Evolutionary conservation across 2,113 vertebrate genomes (phyloP), one percentile per base, ranked within the genome.

Genomic region (Blennius ocellaris): DNA sequence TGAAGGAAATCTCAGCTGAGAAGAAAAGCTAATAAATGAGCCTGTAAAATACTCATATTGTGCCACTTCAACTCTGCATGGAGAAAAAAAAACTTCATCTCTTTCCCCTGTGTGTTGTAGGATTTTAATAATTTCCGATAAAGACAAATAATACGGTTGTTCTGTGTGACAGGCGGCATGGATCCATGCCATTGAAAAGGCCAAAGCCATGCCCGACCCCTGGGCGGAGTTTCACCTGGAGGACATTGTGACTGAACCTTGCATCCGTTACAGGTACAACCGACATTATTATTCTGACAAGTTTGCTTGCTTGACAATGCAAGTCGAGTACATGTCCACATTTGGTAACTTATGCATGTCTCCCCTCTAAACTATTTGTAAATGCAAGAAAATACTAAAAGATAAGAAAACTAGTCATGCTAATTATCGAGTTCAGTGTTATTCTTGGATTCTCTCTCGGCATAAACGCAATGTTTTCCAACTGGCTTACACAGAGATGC

Each of bases 211-310:
- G 96, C 97, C 98, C 0, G 98, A 99, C 88, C 97, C 98, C 0
- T 99, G 98, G 98, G 97, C 97, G 0, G 94, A 98, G 83, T 99
- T 99, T 72, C 98, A 99, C 41, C 92, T 99, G 52, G 98, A 99
- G 85, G 95, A 99, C 0, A 82, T 96, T 6, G 86, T 94, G 83
- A 96, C 94, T 0, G 97, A 99, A 2, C 78, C 89, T 0, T 98
- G 97, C 54, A 91, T 86, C 11, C 95, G 98, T 55, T 97, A 97
- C 94, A 98, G 98, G 98, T 99, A 64, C 2, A 59, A 53, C 8
- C 5, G 43, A 41, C 16, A 14, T 5, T 6, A 50, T 44, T 57
- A 30, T 39, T 37, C 21, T 2, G 21, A 30, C n/a, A 40, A n/a
- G n/a, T n/a, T 44, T 11, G 43, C 12, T 11, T 44, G 43, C 12